A percentile compares a stretch with the other conserved stretches of the same genome.
phyloP scores from a whole-genome alignment of 2,797 vertebrate genomes.

The Lepus oiostolus region DNA sequence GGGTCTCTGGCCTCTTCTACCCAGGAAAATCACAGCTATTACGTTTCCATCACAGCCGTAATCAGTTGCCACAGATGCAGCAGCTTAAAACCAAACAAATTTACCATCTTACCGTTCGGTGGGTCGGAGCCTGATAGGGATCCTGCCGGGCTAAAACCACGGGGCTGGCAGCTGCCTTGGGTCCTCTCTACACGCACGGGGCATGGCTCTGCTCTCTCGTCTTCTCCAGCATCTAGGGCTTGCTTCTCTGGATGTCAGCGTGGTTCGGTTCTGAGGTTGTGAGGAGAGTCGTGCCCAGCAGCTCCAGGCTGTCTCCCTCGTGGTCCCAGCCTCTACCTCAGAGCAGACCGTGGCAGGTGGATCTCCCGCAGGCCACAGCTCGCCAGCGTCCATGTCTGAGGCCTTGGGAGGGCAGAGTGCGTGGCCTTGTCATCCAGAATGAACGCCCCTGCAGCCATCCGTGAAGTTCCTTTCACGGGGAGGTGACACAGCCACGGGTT shows the following conservation, averaged over 20 bases:
- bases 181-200: background rate
- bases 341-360: rapidly evolving
- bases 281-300: too few relatives aligned
- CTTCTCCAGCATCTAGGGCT: background rate
- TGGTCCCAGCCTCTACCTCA: background rate
- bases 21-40: background rate
- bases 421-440: background rate
- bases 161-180: rapidly evolving
- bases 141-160: background rate
- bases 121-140: rapidly evolving
- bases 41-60: background rate
- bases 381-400: background rate
- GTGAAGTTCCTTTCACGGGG: background rate
- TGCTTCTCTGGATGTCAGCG: background rate
- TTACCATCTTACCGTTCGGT: background rate
- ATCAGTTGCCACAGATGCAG: background rate
- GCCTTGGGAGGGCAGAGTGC: too few relatives aligned
- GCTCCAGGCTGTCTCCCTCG: too few relatives aligned
- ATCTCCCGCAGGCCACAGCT: rapidly evolving
- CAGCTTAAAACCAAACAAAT: background rate
- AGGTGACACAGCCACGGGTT: background rate
- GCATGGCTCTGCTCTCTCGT: rapidly evolving
- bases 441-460: background rate
- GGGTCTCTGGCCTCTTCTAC: background rate
- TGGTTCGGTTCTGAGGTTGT: background rate